Conservation (phyloP, 1,140 invertebrate genomes). For the Adelges cooleyi region DNA sequence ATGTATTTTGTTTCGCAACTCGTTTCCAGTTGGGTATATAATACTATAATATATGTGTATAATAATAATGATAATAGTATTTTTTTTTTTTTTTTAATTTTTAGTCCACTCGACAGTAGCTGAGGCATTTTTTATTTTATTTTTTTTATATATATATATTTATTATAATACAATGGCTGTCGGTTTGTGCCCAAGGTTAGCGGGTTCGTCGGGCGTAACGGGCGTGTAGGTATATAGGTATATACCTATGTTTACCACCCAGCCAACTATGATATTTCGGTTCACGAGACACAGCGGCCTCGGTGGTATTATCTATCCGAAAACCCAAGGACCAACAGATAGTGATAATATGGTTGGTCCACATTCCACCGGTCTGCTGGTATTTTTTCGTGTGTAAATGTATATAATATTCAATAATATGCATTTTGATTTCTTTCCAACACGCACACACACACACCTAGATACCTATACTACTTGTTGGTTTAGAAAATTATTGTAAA, state of each 20-base stretch:
- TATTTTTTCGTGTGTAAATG: background rate
- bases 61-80: too few relatives aligned
- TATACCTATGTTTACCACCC: background rate
- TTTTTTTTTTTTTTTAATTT: conserved; percentile 1
- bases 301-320: conserved; percentile 25
- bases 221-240: background rate
- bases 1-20: too few relatives aligned
- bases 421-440: too few relatives aligned
- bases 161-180: conserved; percentile 21
- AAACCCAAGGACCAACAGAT: conserved; percentile 29
- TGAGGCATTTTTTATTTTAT: background rate
- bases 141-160: background rate
- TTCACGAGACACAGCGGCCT: conserved; percentile 26
- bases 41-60: too few relatives aligned
- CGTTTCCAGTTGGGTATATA: too few relatives aligned
- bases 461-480: background rate
- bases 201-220: conserved; percentile 25
- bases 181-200: conserved; percentile 21
- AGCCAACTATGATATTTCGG: conserved; percentile 26
- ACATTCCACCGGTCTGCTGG: conserved; percentile 4
- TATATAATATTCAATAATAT: background rate
- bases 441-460: background rate
- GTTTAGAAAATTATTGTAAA: too few relatives aligned
- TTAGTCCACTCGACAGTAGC: background rate
- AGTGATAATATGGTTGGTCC: conserved; percentile 17